Evolutionary conservation across 1,140 invertebrate genomes (phyloP).

Genomic region (Metopolophium dirhodum): DNA sequence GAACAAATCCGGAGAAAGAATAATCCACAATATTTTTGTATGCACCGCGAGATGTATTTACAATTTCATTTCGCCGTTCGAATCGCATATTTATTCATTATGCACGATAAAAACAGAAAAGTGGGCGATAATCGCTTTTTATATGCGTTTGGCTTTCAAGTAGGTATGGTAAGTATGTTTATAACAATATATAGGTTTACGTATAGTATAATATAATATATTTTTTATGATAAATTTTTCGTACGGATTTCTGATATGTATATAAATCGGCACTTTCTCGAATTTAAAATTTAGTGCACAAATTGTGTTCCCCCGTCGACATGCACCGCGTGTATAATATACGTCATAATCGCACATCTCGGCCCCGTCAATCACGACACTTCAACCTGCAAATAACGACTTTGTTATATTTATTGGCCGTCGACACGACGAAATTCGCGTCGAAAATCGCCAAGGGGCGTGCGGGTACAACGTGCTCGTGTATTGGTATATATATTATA

Average conservation of each 20-base stretch:
- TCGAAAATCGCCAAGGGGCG: background rate
- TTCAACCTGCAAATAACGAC: background rate
- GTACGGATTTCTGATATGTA: background rate
- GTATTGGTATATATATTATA: background rate
- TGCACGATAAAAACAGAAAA: background rate
- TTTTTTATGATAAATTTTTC: background rate
- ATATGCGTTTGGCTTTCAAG: background rate
- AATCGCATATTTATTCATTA: background rate
- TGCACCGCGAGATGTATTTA: background rate
- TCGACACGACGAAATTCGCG: background rate
- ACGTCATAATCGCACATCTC: background rate
- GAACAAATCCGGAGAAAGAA: background rate
- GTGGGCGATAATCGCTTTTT: background rate
- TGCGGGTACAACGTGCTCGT: background rate
- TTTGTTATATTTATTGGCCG: background rate
- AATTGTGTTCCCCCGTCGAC: background rate
- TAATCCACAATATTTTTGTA: background rate
- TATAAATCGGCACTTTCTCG: background rate
- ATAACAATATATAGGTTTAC: too few relatives aligned
- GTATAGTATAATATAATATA: background rate
- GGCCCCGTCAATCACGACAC: background rate
- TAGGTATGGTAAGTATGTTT: background rate
- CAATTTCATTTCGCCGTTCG: background rate
- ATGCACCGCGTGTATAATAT: background rate
- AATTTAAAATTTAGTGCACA: background rate